Base-by-base conservation (phyloP, 35 echinoderm and acorn worm species). In the Amphiura filiformis region DNA sequence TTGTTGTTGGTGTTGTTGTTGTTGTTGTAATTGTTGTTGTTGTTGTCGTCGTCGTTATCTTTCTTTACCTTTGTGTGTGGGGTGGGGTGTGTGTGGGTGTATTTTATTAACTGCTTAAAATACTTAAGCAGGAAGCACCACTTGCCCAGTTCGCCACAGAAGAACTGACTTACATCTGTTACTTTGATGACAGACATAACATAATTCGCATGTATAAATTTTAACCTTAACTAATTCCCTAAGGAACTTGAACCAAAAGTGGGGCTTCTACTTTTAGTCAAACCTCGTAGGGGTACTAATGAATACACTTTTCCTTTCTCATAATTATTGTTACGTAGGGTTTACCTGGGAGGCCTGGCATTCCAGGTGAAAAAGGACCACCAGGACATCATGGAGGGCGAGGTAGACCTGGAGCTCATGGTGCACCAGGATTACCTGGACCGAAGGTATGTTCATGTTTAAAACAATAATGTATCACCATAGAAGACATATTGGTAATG, bases 351-450 rank as follows among this genome's bases (percentile, higher is more conserved):
- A 39, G 52, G n/a, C 20, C 22, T 31, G 81, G 81, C 1, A 32
- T 17, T 28, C 26, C 39, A 83, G 81, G 81, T 5, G 81, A 83
- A 0, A 78, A 83, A 56, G 88, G 88, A 39, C n/a, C 34, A 38
- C 13, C 28, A 17, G 88, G 88, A 31, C 22, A 13, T 31, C 61
- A 52, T 76, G 88, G 88, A 30, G 11, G 15, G 0, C 80, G 11
- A 37, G 88, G 88, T 0, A 81, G 84, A 70, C 32, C 64, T 15
- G 88, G 88, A 35, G 33, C 34, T 18, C 30, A 70, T n/a, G 88
- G 88, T 1, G 26, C 39, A 56, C 31, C 57, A 22, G 88, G 81
- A 47, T 32, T 47, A n/a, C 40, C 13, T 34, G 81, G 81, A 83
- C 28, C 81, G 0, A 83, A 83, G 81, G 81, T 83, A 32, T n/a